Percentiles rank a stretch among this genome's conserved stretches.
phyloP scores from a whole-genome alignment of 1,140 invertebrate species.

The Lysiphlebus fabarum region DNA sequence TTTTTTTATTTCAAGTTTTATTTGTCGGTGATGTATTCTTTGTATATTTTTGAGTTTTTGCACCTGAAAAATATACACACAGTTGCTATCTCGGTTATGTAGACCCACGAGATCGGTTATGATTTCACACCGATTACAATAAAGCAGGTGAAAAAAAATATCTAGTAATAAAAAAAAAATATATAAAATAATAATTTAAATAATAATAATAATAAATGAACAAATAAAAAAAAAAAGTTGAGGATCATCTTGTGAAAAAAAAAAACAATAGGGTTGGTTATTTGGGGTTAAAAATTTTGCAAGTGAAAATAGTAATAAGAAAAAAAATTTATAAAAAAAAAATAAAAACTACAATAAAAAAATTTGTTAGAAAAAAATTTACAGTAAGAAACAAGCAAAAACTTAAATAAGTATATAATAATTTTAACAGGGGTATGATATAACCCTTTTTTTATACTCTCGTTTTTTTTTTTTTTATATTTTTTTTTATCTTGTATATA shows the following conservation, averaged over 20 bases:
- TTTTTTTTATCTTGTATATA: too few species aligned
- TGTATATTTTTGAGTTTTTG: background rate
- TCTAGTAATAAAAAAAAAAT: conserved; percentile 2
- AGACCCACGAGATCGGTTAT: conserved; percentile 48
- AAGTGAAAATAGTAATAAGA: background rate
- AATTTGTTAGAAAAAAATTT: conserved; percentile 29
- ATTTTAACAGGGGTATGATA: conserved; percentile 38
- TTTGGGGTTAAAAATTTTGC: background rate
- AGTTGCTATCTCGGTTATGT: conserved; percentile 32
- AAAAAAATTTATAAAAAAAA: conserved; percentile 30
- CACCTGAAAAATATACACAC: background rate
- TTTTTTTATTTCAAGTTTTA: too few species aligned
- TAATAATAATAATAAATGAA: conserved; percentile 14
- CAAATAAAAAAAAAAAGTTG: conserved; percentile 3
- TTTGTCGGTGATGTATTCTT: too few species aligned
- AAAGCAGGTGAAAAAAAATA: conserved; percentile 33
- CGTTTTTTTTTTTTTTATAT: background rate
- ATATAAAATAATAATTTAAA: conserved; percentile 44
- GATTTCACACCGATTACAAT: conserved; percentile 57
- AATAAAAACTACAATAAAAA: conserved; percentile 6
- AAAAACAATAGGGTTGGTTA: background rate
- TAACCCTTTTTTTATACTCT: conserved; percentile 35
- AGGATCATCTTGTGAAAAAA: conserved; percentile 3
- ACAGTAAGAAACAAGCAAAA: conserved; percentile 35
- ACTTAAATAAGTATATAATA: conserved; percentile 57